Conservation (phyloP, 2,113 vertebrate species). For the Aegotheles bennettii region DNA sequence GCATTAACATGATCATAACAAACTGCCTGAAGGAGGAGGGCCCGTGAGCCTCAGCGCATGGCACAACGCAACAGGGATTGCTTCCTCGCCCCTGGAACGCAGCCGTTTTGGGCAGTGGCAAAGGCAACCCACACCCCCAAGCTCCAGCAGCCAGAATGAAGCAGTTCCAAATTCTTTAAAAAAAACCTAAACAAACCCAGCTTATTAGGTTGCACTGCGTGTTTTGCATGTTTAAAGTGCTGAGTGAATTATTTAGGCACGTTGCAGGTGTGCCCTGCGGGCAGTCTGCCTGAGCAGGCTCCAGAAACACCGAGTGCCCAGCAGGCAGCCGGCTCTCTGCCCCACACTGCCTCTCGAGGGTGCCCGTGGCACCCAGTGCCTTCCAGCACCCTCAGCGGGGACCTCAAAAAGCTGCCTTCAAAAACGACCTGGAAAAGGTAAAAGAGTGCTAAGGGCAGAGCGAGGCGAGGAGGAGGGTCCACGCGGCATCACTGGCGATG, state of each 20-base stretch:
- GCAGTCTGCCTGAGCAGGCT: background rate
- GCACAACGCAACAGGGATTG: background rate
- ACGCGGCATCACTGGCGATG: fast-evolving
- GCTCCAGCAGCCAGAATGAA: background rate
- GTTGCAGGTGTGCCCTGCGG: background rate
- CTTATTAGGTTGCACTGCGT: fast-evolving
- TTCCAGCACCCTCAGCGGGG: background rate
- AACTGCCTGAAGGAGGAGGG: background rate
- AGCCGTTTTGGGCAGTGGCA: background rate
- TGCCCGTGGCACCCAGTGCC: background rate
- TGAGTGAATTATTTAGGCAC: background rate
- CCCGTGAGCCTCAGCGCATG: fast-evolving
- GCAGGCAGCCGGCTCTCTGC: no score
- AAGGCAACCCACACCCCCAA: background rate
- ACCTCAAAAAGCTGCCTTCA: background rate
- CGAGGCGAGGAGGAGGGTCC: background rate
- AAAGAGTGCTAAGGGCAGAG: background rate
- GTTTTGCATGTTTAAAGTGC: background rate
- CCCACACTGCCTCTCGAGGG: background rate
- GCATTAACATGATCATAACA: background rate
- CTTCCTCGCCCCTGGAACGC: background rate
- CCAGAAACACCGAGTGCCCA: background rate
- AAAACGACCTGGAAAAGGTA: background rate
- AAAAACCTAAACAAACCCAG: fast-evolving
- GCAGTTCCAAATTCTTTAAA: background rate